Base-by-base conservation (phyloP, 2,888 invertebrate genomes). In the Acleris laterana region DNA sequence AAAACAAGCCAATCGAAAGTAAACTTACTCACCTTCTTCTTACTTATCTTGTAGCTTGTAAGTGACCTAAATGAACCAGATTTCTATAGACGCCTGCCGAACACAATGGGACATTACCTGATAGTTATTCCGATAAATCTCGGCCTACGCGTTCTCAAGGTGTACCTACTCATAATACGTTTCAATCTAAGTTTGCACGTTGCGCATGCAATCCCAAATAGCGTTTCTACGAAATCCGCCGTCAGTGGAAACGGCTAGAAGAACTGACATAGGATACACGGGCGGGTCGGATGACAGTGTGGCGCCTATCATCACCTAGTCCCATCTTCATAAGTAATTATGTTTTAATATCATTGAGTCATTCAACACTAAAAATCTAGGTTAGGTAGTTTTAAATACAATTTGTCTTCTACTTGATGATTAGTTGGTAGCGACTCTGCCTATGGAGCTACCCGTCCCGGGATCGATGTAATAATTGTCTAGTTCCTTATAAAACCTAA, bases 41-140 rank as follows among this genome's bases (percentile, higher is more conserved):
- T n/a, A n/a, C n/a, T n/a, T n/a, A 68, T 68, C 46, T 32, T 58
- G 19, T 19, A 70, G 69, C 61, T 61, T 58, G 78, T 76, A 77
- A 11, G 77, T 79, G 80, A 77, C 77, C 78, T 74, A 77, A 81
- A 82, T 70, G 82, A 79, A 77, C 71, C 69, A 78, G 84, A 85
- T 82, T 73, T 77, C 71, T 78, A 83, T 83, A 79, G 73, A 72
- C 75, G 76, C 72, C 74, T 57, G 49, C 68, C 71, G 79, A 82
- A 83, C 75, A 87, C 87, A 87, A 86, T 85, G 74, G 83, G 68
- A 82, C 80, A 82, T 82, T 81, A 78, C 75, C 74, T 69, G 77
- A 76, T 82, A 76, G 70, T 74, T 79, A 77, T 78, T 78, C 74
- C 74, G 78, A 81, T 81, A 80, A 80, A 80, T 79, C 76, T 76